phyloP scores from a whole-genome alignment of 2,113 vertebrate genomes.

The Coregonus clupeaformis region DNA sequence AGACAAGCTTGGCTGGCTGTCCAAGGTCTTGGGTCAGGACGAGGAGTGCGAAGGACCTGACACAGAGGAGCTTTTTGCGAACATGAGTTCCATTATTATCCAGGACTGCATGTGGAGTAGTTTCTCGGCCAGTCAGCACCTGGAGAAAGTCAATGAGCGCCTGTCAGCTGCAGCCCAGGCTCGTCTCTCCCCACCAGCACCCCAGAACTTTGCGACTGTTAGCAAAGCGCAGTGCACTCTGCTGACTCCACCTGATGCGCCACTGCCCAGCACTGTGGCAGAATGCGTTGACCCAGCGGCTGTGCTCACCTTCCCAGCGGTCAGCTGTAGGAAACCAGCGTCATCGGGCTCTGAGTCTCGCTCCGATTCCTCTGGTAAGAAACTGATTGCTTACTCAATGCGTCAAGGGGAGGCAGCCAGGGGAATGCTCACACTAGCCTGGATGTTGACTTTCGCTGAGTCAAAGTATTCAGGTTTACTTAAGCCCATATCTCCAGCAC shows the following conservation, averaged over 20 bases:
- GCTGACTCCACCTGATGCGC: constrained; percentile 36
- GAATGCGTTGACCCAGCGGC: constrained; percentile 85
- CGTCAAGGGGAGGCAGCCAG: constrained; percentile 46
- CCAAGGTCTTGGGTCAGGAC: constrained; percentile 75
- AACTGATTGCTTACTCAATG: constrained; percentile 52
- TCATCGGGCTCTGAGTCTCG: constrained; percentile 92
- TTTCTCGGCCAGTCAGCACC: constrained; percentile 83
- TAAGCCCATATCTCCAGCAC: constrained; percentile 41
- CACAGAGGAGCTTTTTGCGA: constrained; percentile 76
- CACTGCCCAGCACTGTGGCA: constrained; percentile 62
- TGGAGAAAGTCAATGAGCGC: constrained; percentile 82
- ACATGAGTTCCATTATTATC: constrained; percentile 87
- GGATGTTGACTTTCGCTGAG: background rate
- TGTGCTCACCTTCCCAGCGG: constrained; percentile 80
- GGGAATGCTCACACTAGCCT: background rate
- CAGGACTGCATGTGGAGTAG: constrained; percentile 98
- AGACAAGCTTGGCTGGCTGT: constrained; percentile 72
- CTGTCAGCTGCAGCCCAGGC: constrained; percentile 51
- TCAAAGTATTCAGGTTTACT: constrained; percentile 36
- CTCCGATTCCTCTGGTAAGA: constrained; percentile 93
- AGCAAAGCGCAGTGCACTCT: constrained; percentile 64
- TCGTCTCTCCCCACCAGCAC: constrained; percentile 15
- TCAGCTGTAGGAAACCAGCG: constrained; percentile 79
- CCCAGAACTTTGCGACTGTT: constrained; percentile 54
- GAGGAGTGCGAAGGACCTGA: constrained; percentile 77